Conservation (phyloP, 2,888 invertebrate species). For the Cataglyphis cursor region DNA sequence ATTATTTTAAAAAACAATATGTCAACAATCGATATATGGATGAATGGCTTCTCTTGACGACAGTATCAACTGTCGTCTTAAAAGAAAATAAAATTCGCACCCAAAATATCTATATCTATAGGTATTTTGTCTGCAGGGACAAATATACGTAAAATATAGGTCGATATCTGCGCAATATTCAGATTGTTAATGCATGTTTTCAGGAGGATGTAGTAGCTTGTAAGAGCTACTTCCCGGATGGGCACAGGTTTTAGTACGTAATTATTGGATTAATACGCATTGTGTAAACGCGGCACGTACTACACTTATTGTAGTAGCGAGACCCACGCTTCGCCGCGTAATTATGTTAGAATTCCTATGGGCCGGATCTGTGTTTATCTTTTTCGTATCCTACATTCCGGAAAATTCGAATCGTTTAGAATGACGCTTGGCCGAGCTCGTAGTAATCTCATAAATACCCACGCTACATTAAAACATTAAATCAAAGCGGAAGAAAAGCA, state of each 20-base stretch:
- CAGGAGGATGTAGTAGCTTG: slow-evolving; percentile 23
- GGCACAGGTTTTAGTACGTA: slow-evolving; percentile 48
- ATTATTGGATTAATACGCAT: slow-evolving; percentile 52
- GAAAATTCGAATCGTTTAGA: slow-evolving; percentile 68
- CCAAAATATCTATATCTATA: neutral
- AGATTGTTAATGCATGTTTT: slow-evolving; percentile 53
- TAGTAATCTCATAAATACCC: slow-evolving; percentile 65
- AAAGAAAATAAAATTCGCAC: slow-evolving; percentile 22
- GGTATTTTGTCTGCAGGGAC: neutral
- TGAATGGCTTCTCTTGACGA: neutral
- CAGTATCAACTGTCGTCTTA: slow-evolving; percentile 19
- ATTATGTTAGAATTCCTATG: slow-evolving; percentile 68
- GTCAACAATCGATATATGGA: slow-evolving; percentile 18
- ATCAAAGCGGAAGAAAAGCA: slow-evolving; percentile 43
- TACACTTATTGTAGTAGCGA: slow-evolving; percentile 52
- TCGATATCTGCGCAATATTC: slow-evolving; percentile 26
- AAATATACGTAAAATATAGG: slow-evolving; percentile 43
- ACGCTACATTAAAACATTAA: slow-evolving; percentile 47
- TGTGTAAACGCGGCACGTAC: slow-evolving; percentile 48
- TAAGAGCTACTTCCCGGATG: slow-evolving; percentile 35
- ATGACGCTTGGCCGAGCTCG: slow-evolving; percentile 53
- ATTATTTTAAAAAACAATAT: slow-evolving; percentile 18
- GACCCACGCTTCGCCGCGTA: slow-evolving; percentile 57
- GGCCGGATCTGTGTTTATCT: slow-evolving; percentile 59
- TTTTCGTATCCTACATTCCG: slow-evolving; percentile 55